Conservation (phyloP, 2,113 vertebrate species). For the Galeopterus variegatus region DNA sequence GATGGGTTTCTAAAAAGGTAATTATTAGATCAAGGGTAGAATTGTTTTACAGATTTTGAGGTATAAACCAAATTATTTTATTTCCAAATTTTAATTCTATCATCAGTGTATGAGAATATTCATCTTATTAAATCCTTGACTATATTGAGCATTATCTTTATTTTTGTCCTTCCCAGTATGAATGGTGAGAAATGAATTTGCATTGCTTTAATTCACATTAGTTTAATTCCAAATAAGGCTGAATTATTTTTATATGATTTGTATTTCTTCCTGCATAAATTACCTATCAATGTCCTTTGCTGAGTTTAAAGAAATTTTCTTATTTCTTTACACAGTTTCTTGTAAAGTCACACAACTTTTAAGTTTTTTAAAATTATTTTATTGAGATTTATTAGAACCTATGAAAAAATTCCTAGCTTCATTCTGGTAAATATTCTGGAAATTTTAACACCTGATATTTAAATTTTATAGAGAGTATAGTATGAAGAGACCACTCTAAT, state of each 20-base stretch:
- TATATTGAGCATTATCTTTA: background rate
- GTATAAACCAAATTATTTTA: slow-evolving; percentile 16
- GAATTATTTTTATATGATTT: slow-evolving; percentile 47
- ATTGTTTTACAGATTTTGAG: background rate
- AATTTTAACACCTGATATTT: background rate
- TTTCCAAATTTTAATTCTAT: slow-evolving; percentile 5
- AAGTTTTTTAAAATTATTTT: background rate
- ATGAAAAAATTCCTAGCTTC: background rate
- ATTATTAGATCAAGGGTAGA: background rate
- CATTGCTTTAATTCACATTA: background rate
- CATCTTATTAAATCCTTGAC: background rate
- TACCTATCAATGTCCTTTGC: background rate
- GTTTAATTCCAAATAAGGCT: slow-evolving; percentile 39
- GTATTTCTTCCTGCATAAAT: background rate
- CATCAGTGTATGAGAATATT: background rate
- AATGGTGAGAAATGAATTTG: slow-evolving; percentile 4
- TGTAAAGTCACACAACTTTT: background rate
- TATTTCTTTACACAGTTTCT: slow-evolving; percentile 1
- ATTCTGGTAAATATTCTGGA: slow-evolving; percentile 45
- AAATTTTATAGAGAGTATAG: background rate
- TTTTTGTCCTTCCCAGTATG: background rate
- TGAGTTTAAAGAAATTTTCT: slow-evolving; percentile 31
- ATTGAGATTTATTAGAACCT: background rate
- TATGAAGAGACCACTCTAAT: background rate
- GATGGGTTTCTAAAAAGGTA: background rate